Base-by-base conservation (phyloP, 1,140 invertebrate genomes). In the Brachionus rubens region DNA sequence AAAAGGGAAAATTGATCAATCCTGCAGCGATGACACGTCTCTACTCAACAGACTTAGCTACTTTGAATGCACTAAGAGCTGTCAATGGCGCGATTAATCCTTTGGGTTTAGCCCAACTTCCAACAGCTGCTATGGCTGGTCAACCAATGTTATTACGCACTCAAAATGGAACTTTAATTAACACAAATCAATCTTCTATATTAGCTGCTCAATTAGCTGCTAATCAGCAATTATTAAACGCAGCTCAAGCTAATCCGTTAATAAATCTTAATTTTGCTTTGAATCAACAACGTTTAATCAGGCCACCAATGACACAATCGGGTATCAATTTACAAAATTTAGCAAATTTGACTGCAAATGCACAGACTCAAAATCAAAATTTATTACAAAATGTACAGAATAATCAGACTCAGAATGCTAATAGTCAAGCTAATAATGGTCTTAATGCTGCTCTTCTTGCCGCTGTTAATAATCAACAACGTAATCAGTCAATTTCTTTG, bases 321-420 rank as follows among this genome's bases (percentile, higher is more conserved):
- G 10, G 16, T 30, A 43, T 43, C 12, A 41, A 65, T 41, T 21
- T 65, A 30, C 19, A 19, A 41, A 65, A 65, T 43, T 21, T 43
- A 21, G 26, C n/a, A 19, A 43, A 43, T 24, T 43, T 65, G 7
- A 21, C 36, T 21, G 9, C 41, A 10, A 65, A 65, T 28, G 43
- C 41, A 12, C 9, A 36, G 12, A 24, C 36, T 28, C 59, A 59
- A 59, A 33, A 28, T 59, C 54, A 59, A 59, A 59, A 59, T 59
- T 59, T 59, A 59, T 30, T 59, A 6, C 54, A 36, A 59, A 59
- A 59, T 59, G 30, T 56, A 28, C 52, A 56, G 30, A 62, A 62
- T 62, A 62, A 16, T 62, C 56, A 62, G n/a, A 62, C 36, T 62
- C 9, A 16, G 12, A 36, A n/a, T 36, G 24, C 59, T 24, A 41